Conservation (phyloP, 2,888 invertebrate species). For the Fragum fragum region DNA sequence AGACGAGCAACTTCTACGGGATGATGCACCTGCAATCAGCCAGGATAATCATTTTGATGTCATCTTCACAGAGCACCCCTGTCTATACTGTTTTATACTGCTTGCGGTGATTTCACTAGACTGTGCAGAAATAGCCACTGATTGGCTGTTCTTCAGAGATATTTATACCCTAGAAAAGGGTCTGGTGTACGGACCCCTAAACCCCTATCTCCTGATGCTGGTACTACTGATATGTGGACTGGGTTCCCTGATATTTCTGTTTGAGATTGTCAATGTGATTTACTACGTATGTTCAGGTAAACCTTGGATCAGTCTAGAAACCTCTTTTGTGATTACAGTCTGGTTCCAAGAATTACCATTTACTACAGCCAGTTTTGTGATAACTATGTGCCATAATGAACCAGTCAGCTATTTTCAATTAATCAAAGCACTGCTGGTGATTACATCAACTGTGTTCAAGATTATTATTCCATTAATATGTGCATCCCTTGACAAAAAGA, state of each 20-base stretch:
- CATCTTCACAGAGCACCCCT: slow-evolving; percentile 51
- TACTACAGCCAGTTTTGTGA: slow-evolving; percentile 68
- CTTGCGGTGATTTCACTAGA: slow-evolving; percentile 66
- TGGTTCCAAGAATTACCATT: slow-evolving; percentile 74
- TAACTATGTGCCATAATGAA: slow-evolving; percentile 76
- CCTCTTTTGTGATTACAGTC: slow-evolving; percentile 69
- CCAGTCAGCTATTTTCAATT: slow-evolving; percentile 78
- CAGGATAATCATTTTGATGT: slow-evolving; percentile 36
- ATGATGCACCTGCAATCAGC: neutral
- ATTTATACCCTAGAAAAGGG: slow-evolving; percentile 67
- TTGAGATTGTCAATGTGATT: slow-evolving; percentile 60
- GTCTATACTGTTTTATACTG: slow-evolving; percentile 57
- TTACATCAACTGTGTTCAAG: slow-evolving; percentile 66
- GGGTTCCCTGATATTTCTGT: slow-evolving; percentile 46
- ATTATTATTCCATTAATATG: slow-evolving; percentile 61
- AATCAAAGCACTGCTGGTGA: slow-evolving; percentile 71
- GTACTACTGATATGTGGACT: slow-evolving; percentile 41
- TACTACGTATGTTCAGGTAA: slow-evolving; percentile 56
- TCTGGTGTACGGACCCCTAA: slow-evolving; percentile 75
- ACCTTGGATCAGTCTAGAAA: slow-evolving; percentile 72
- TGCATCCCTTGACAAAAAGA: slow-evolving; percentile 34
- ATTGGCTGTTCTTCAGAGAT: slow-evolving; percentile 76
- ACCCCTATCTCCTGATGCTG: slow-evolving; percentile 32
- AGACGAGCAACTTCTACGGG: slow-evolving; percentile 20
- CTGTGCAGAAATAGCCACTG: slow-evolving; percentile 69